Conservation (phyloP, 2,113 vertebrate genomes). For the Cinclus cinclus region DNA sequence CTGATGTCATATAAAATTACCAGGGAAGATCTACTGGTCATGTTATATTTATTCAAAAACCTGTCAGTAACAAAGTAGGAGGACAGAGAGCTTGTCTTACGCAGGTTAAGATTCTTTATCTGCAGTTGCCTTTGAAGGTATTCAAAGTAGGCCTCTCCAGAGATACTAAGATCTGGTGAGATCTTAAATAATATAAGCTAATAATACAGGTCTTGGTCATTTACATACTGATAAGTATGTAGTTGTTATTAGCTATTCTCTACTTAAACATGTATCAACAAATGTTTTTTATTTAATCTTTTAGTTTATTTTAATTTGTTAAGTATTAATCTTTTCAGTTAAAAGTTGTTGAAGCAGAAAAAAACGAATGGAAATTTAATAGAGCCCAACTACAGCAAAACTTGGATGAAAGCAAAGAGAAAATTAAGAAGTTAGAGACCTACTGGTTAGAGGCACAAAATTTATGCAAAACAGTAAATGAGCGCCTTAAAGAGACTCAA, state of each 20-base stretch:
- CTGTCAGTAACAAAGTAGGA: background rate
- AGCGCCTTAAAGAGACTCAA: slow-evolving; percentile 86
- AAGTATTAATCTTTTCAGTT: slow-evolving; percentile 73
- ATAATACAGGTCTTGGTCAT: background rate
- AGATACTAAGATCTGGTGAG: background rate
- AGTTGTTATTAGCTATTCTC: background rate
- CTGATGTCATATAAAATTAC: background rate
- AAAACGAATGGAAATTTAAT: slow-evolving; percentile 77
- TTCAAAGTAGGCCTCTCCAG: background rate
- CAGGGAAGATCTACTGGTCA: background rate
- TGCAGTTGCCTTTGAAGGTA: background rate
- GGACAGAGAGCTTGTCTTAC: background rate
- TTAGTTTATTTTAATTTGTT: slow-evolving; percentile 1
- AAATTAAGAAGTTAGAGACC: slow-evolving; percentile 85
- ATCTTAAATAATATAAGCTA: background rate
- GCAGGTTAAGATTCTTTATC: background rate
- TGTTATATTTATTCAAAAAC: background rate
- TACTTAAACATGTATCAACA: background rate
- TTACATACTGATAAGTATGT: background rate
- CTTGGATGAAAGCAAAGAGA: slow-evolving; percentile 83
- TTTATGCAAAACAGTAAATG: slow-evolving; percentile 87
- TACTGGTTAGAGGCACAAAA: slow-evolving; percentile 90
- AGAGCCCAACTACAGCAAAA: slow-evolving; percentile 82
- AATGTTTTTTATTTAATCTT: background rate
- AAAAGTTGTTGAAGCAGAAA: slow-evolving; percentile 76